Evolutionary conservation across 2,113 vertebrate species (phyloP).

Genomic region (Chloropsis cyanopogon): DNA sequence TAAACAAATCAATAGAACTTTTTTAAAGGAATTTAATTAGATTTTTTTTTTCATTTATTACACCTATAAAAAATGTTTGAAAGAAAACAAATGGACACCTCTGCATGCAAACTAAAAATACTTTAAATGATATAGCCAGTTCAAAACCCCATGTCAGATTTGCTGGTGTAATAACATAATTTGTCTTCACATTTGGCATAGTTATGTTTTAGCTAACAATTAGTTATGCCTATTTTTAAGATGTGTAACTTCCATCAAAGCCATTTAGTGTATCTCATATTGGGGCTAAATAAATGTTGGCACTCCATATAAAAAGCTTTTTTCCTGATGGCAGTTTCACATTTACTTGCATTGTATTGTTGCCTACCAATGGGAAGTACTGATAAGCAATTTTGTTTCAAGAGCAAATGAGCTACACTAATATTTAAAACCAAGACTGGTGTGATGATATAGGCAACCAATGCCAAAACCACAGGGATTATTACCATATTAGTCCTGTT

Average conservation of each 20-base stretch:
- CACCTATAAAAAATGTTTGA: neutral
- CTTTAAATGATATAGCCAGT: neutral
- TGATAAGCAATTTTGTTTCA: neutral
- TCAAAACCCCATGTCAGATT: neutral
- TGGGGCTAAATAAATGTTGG: neutral
- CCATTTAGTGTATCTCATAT: neutral
- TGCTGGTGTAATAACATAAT: neutral
- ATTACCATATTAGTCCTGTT: neutral
- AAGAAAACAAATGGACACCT: neutral
- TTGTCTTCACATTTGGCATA: neutral
- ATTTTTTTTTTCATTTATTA: neutral
- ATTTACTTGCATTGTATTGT: neutral
- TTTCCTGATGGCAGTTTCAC: neutral
- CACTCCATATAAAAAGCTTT: neutral
- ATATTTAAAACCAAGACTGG: neutral
- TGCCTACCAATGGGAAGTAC: neutral
- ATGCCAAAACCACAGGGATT: neutral
- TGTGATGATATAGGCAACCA: neutral
- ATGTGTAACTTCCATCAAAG: neutral
- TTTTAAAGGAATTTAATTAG: neutral
- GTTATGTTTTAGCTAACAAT: neutral
- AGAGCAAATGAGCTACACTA: neutral
- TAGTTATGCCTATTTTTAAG: neutral
- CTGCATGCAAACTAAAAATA: neutral
- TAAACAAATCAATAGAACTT: neutral